Evolutionary conservation across 2,797 vertebrate species (phyloP).

Genomic region (Carapus acus): DNA sequence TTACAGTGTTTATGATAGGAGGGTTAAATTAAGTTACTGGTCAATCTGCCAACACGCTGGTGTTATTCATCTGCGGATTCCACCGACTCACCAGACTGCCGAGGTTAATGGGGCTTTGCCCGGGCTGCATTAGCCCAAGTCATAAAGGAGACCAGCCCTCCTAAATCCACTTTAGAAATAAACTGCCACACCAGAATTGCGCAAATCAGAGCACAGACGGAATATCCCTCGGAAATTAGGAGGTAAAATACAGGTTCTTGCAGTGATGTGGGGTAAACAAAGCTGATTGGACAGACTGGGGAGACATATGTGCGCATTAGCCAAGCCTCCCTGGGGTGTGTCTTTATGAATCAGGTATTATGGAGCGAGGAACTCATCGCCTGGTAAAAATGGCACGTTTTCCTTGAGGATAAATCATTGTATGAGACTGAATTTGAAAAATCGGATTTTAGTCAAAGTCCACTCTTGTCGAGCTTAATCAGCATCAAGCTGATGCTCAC

Average conservation of each 20-base stretch:
- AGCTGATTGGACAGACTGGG: slow-evolving; percentile 24
- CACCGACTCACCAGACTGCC: not conserved
- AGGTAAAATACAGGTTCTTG: slow-evolving; percentile 5
- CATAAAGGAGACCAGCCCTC: not conserved
- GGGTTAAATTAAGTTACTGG: not conserved
- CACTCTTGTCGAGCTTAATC: too few species aligned
- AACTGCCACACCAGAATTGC: too few species aligned
- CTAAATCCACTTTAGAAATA: not conserved
- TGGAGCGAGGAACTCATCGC: slow-evolving; percentile 19
- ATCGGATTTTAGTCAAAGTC: too few species aligned
- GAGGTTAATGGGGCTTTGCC: not conserved
- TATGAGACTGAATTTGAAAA: slow-evolving; percentile 26
- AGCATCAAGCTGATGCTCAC: too few species aligned
- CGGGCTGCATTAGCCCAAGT: not conserved
- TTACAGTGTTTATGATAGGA: not conserved
- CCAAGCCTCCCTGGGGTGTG: slow-evolving; percentile 26
- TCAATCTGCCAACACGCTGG: not conserved
- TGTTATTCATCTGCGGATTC: not conserved
- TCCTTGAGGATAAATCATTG: slow-evolving; percentile 34
- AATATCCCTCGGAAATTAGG: too few species aligned
- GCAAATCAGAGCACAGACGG: not conserved
- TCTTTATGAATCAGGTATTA: slow-evolving; percentile 45
- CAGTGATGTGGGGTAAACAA: slow-evolving; percentile 19
- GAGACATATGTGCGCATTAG: slow-evolving; percentile 13
- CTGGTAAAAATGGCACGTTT: slow-evolving; percentile 21